Evolutionary conservation across 2,797 vertebrate genomes (phyloP), one percentile per base, ranked within the genome.

Genomic region (Ctenopoma kingsleyae): DNA sequence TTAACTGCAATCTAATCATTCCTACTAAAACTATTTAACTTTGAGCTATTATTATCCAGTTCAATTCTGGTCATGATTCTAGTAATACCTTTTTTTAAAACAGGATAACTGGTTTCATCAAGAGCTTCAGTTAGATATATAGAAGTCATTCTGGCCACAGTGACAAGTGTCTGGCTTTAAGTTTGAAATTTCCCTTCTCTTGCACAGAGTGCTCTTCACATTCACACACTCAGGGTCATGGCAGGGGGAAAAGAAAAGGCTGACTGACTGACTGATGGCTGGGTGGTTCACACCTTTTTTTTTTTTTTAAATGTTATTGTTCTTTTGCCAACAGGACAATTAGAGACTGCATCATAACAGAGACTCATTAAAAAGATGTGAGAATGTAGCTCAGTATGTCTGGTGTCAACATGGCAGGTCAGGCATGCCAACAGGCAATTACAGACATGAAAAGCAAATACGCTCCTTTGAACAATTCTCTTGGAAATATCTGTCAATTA

Each of bases 81-180:
- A 3, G 40, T 74, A 78, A 86, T 82, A 53, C 25, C 49, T 71
- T 79, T 87, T 79, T 87, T 84, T 87, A 66, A 89, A 76, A 60
- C 62, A 69, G 59, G 60, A 72, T 81, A 84, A 78, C 47, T 74
- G 75, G 63, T 72, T 76, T 74, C 66, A 78, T 79, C 75, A 71
- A 71, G 67, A 69, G 68, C 71, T 78, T 75, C 22, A 69, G 23
- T 80, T 64, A 83, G 69, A 87, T 63, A 65, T 71, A 80, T 78
- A 38, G 67, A 63, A 81, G 67, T 80, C 36, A 23, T 75, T 82
- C 44, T 47, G 64, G 64, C 41, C 61, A 67, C 79, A 82, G 77
- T 88, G 87, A 85, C 83, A 86, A 80, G 78, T 64, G 59, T 80
- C 82, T 88, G 84, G 87, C 87, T 53, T 62, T 20, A 41, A 80